Evolutionary conservation across 2,888 invertebrate species (phyloP), one percentile per base, ranked within the genome.

Genomic region (Galerucella calmariensis): DNA sequence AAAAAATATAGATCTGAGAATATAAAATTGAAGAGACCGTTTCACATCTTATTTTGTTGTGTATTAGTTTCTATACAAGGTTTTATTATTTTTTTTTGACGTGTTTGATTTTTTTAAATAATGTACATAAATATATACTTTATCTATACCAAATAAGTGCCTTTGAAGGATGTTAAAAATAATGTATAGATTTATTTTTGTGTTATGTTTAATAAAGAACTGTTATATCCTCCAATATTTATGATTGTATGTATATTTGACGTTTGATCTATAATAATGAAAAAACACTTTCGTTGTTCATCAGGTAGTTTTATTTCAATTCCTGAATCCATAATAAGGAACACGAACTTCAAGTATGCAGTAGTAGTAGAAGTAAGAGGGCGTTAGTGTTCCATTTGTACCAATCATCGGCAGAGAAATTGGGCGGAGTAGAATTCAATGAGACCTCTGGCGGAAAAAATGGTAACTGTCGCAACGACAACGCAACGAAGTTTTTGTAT

Each of bases 161-260:
- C 77, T 77, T 56, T 77, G 44, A 71, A 71, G 27, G 72, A 74
- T 73, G 72, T 73, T 69, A 72, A 70, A 74, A 66, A 62, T 69
- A 46, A 65, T 65, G 46, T 65, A 65, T 75, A 76, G 73, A 61
- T 67, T 79, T 76, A 77, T 77, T 80, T 79, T 77, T 80, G 79
- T 80, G 79, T 79, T 79, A 76, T 76, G 27, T 68, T 56, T 24
- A 24, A 44, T 58, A 76, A 77, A 77, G 77, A 79, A 74, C 75
- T 74, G 76, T 78, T 80, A 78, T 81, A 79, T 77, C 79, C 81
- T 79, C 81, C 78, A 73, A 75, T 78, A 73, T 78, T 68, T 78
- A 73, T 76, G 72, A 73, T 75, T 76, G 73, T 75, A 66, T 70
- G 63, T 65, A 65, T 65, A 65, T 65, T 65, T 44, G 63, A 65